phyloP scores from a whole-genome alignment of 2,888 invertebrate species.

The Holacanthella duospinosa region DNA sequence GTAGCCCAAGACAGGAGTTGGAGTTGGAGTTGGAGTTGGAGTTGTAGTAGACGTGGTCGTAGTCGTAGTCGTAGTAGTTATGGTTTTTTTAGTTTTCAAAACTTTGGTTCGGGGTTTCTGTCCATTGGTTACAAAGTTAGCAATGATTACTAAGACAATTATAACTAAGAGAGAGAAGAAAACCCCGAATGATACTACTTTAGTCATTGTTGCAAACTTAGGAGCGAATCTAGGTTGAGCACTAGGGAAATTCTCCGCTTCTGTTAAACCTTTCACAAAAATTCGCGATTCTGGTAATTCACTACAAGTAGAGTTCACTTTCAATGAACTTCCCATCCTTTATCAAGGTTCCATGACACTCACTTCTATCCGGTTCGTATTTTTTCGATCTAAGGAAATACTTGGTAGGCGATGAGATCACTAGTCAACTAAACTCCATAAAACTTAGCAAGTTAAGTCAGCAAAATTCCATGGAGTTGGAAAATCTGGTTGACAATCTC shows the following conservation, averaged over 20 bases:
- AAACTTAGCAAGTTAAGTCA: no score
- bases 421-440: no score
- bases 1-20: no score
- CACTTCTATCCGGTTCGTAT: background rate
- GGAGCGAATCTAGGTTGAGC: background rate
- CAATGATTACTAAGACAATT: background rate
- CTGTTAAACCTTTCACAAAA: background rate
- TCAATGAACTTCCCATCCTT: background rate
- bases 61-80: background rate
- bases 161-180: background rate
- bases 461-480: no score
- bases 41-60: no score
- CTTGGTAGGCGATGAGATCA: no score
- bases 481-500: no score
- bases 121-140: background rate
- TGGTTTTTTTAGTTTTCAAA: background rate
- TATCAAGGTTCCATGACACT: background rate
- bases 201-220: background rate
- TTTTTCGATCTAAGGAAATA: background rate
- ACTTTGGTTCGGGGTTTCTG: background rate
- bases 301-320: background rate
- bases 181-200: background rate
- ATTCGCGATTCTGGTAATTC: background rate
- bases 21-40: no score
- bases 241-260: background rate